Percentiles rank a stretch among this genome's conserved stretches.
These are phyloP conservation scores for Cyanoderma ruficeps DNA, from an alignment of 2,113 vertebrate species.

Conservation along the genomic window DNA sequence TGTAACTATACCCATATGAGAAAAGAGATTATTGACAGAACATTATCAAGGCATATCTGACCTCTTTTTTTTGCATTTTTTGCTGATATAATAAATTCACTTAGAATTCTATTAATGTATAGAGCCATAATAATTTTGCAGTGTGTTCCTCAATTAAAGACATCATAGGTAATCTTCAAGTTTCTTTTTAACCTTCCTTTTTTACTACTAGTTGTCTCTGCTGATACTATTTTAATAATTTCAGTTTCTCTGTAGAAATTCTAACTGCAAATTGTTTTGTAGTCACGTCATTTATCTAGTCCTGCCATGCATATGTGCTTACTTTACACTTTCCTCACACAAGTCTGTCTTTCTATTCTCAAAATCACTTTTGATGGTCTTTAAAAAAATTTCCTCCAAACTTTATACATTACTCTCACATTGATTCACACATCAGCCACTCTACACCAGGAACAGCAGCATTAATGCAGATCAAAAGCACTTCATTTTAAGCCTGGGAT, in stretches of 20 bases:
- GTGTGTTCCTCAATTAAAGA: background rate
- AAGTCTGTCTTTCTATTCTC: background rate
- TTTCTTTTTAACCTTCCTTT: background rate
- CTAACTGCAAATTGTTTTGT: background rate
- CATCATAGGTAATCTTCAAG: background rate
- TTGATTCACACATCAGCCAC: background rate
- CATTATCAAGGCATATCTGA: background rate
- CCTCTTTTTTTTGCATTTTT: background rate
- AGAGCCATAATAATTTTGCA: background rate
- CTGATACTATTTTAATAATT: background rate
- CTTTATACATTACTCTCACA: background rate
- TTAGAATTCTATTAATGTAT: background rate
- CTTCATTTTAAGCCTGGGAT: background rate
- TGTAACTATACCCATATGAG: background rate
- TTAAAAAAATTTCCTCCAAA: background rate
- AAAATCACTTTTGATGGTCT: background rate
- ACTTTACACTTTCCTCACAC: background rate
- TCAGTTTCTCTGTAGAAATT: background rate
- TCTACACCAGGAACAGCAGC: background rate
- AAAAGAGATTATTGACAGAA: background rate
- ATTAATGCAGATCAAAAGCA: background rate
- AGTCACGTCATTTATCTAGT: background rate
- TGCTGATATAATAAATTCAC: background rate
- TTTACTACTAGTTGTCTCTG: background rate
- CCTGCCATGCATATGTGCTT: background rate